Evolutionary conservation across 2,888 invertebrate genomes (phyloP), one percentile per base, ranked within the genome.

Genomic region (Phortica okadai): DNA sequence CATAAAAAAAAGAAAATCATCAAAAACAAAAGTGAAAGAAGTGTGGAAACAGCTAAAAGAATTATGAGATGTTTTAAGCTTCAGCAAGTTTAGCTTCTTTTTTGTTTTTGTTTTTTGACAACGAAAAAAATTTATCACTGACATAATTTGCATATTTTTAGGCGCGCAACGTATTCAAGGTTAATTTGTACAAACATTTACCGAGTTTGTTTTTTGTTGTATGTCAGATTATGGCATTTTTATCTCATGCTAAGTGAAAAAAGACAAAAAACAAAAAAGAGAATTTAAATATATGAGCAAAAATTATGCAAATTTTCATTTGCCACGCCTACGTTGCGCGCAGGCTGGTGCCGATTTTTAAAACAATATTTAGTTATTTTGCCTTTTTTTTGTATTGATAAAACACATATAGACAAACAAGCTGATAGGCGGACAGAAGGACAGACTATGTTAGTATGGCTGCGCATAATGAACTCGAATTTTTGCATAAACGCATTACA

Each of bases 271-370:
- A 84, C 73, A 72, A 56, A n/a, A 56, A 56, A n/a, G 56, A n/a
- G n/a, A n/a, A 33, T 5, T 33, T 33, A 33, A 33, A 33, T 33
- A 33, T 16, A 70, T 16, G 76, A 77, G 75, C 83, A 75, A 78
- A 80, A 83, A 85, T 84, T 86, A 85, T 85, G 85, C 84, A 82
- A 85, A 86, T 85, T 76, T 81, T 62, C 21, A 21, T n/a, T 62
- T 62, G 33, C 62, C 62, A 62, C 62, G 25, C 62, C 62, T 21
- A 62, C 6, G 16, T 21, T 16, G 25, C 10, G 16, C 41, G 50
- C 14, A 41, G 16, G 10, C 25, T 50, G 44, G 45, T 72, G 54
- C 25, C 41, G 25, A 33, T 56, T 33, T 62, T 62, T 21, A 62
- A 62, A 62, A 16, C 62, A 62, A 62, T 62, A 62, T 62, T 62